Percentiles rank a stretch among this genome's conserved stretches.
Conservation (phyloP, 1,140 invertebrate genomes). For the Pogonus chalceus region DNA sequence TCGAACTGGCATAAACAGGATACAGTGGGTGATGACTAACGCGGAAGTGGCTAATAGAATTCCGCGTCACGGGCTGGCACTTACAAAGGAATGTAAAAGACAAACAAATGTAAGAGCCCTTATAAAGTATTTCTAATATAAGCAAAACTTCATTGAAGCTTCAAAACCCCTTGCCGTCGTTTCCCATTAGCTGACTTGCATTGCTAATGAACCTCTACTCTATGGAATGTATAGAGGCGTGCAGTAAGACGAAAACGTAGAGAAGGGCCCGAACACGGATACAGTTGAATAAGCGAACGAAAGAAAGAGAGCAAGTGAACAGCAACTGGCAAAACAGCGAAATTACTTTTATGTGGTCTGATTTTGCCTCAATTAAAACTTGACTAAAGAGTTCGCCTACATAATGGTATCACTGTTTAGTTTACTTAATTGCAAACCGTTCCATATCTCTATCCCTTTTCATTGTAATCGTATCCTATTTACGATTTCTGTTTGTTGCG, state of each 20-base stretch:
- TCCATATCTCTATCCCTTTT: not conserved
- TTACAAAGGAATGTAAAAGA: constrained; percentile 7
- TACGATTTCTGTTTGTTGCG: too few relatives aligned
- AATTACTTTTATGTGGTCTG: constrained; percentile 24
- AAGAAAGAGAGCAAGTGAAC: constrained; percentile 14
- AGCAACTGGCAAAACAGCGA: constrained; percentile 20
- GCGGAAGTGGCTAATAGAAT: constrained; percentile 7
- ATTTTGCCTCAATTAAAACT: constrained; percentile 26
- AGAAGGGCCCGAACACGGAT: not conserved
- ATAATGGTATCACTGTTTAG: constrained; percentile 6
- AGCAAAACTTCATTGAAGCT: constrained; percentile 20
- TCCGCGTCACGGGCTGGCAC: not conserved
- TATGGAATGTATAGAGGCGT: too few relatives aligned
- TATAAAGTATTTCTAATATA: constrained; percentile 16
- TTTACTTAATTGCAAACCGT: constrained; percentile 6
- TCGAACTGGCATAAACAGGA: too few relatives aligned
- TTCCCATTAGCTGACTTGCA: constrained; percentile 26
- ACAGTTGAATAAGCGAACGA: not conserved
- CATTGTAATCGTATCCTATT: too few relatives aligned
- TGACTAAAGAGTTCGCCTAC: constrained; percentile 13
- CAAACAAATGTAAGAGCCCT: not conserved
- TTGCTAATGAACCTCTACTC: constrained; percentile 33
- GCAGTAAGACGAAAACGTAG: too few relatives aligned
- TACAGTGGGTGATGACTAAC: too few relatives aligned
- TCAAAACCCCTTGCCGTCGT: constrained; percentile 21